These are phyloP conservation scores for Siderastrea siderea DNA, from an alignment of 92 coral and sea anemone genomes.

Conservation along the genomic window DNA sequence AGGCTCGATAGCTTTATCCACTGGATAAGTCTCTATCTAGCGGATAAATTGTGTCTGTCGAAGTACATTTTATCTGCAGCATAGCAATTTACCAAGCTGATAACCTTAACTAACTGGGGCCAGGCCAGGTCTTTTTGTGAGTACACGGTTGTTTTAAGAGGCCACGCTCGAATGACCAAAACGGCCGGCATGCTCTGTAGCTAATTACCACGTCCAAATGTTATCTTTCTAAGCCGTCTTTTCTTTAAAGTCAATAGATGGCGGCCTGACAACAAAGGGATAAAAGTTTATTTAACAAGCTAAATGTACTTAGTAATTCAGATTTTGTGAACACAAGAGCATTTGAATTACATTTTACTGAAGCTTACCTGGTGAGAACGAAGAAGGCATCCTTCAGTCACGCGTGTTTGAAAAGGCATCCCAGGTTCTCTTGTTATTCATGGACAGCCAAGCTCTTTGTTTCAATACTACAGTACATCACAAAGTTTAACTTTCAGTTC, in stretches of 20 bases:
- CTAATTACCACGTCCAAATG: neutral
- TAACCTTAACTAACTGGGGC: no score
- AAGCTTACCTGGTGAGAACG: neutral
- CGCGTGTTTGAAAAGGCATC: neutral
- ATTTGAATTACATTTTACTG: conserved; percentile 17
- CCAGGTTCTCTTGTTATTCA: neutral
- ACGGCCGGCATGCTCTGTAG: neutral
- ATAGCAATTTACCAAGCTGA: no score
- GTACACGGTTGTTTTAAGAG: neutral
- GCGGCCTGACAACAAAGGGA: conserved; percentile 32
- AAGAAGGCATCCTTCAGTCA: neutral
- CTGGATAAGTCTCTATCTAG: no score
- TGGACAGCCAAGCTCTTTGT: no score
- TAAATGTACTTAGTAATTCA: conserved; percentile 19
- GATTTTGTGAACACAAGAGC: conserved; percentile 11
- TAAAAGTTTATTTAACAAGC: conserved; percentile 17
- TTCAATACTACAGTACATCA: neutral
- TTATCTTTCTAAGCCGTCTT: conserved; percentile 12
- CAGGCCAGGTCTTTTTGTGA: no score
- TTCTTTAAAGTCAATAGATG: conserved; percentile 20
- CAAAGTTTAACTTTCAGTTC: neutral
- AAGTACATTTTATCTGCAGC: no score
- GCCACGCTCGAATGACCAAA: neutral
- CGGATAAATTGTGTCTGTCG: no score
- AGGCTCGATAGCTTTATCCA: no score